Conservation (phyloP, 2,113 vertebrate species). For the Engystomops pustulosus region DNA sequence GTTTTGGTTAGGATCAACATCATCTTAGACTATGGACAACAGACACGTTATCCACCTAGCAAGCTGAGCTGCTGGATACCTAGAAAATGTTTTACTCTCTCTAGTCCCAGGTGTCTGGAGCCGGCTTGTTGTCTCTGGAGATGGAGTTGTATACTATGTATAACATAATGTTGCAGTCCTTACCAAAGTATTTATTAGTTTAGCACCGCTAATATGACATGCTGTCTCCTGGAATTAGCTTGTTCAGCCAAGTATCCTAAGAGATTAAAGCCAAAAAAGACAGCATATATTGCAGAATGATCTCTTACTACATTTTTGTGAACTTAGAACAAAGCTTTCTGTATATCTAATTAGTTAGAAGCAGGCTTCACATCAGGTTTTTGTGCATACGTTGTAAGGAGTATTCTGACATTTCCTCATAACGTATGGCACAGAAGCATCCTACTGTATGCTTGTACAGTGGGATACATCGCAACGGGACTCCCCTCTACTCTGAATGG, state of each 20-base stretch:
- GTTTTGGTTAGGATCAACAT: constrained; percentile 58
- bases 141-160: background rate
- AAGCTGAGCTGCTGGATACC: constrained; percentile 38
- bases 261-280: background rate
- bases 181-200: background rate
- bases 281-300: background rate
- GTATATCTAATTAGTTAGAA: too few species aligned
- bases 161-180: background rate
- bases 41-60: constrained; percentile 45
- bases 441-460: too few species aligned
- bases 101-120: constrained; percentile 5
- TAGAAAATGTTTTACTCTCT: constrained; percentile 38
- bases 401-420: too few species aligned
- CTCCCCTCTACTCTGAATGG: too few species aligned
- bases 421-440: too few species aligned
- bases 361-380: too few species aligned
- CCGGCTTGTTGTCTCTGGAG: constrained; percentile 37
- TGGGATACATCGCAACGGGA: too few species aligned
- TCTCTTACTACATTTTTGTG: background rate
- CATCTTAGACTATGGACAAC: constrained; percentile 47
- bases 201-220: background rate
- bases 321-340: too few species aligned
- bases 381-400: too few species aligned
- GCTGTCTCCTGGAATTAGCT: constrained; percentile 21
- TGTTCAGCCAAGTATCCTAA: background rate